phyloP scores from a whole-genome alignment of 2,113 vertebrate genomes.

The Grallaria varia region DNA sequence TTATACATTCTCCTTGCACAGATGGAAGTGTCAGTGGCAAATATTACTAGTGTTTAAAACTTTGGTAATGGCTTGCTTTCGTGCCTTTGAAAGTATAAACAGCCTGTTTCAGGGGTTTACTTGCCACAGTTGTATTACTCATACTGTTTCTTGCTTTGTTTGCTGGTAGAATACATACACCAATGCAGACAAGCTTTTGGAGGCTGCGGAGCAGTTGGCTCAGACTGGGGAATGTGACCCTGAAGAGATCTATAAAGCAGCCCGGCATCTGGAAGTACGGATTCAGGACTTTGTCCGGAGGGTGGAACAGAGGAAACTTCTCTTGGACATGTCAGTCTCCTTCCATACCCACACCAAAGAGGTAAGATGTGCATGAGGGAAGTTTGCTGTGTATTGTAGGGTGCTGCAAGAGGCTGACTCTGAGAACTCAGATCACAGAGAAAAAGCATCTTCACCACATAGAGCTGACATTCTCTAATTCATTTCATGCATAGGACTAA shows the following conservation, averaged over 20 bases:
- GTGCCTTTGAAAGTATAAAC: not conserved
- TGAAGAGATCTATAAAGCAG: constrained; percentile 98
- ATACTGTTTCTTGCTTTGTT: constrained; percentile 68
- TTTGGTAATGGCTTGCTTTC: constrained; percentile 18
- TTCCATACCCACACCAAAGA: constrained; percentile 99
- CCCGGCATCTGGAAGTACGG: constrained; percentile 95
- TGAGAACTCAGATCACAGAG: not conserved
- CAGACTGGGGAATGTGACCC: constrained; percentile 98
- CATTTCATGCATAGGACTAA: not conserved
- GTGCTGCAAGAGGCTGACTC: not conserved
- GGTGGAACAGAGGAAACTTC: constrained; percentile 96
- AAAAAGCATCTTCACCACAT: not conserved
- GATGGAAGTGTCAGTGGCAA: not conserved
- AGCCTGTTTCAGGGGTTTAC: not conserved
- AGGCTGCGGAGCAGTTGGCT: constrained; percentile 95
- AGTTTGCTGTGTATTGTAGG: not conserved
- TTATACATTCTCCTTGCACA: not conserved
- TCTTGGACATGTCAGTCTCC: constrained; percentile 97
- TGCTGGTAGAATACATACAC: constrained; percentile 93
- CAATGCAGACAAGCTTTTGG: constrained; percentile 97
- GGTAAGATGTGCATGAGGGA: constrained; percentile 73
- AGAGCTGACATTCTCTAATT: not conserved
- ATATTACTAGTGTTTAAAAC: not conserved
- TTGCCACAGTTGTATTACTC: constrained; percentile 26
- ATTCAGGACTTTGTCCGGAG: constrained; percentile 98